Evolutionary conservation across 2,888 invertebrate genomes (phyloP).

Genomic region (Rotaria sp.): DNA sequence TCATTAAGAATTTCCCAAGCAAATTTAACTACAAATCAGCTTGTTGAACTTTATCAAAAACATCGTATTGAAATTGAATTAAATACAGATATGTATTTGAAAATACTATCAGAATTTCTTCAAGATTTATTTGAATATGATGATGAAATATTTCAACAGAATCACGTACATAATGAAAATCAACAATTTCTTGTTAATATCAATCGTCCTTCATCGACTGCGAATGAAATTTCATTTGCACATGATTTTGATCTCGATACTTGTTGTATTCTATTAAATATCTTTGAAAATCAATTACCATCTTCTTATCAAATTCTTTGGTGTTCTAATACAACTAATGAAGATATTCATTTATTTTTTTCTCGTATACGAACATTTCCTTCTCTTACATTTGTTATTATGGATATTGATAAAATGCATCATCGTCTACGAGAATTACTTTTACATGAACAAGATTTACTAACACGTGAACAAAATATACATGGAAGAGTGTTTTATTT

Average conservation of each 20-base stretch:
- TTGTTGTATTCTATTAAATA: background rate
- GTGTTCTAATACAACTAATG: background rate
- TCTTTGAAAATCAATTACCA: background rate
- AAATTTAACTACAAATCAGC: background rate
- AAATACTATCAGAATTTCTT: background rate
- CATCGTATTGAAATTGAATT: background rate
- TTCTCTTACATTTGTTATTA: background rate
- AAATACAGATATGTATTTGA: background rate
- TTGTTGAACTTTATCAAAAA: background rate
- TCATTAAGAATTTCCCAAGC: background rate
- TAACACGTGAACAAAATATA: background rate
- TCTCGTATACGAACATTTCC: conserved; percentile 8
- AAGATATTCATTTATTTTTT: background rate
- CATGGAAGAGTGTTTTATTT: background rate
- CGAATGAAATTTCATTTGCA: background rate
- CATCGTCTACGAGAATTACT: background rate
- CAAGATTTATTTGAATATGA: background rate
- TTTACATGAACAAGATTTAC: background rate
- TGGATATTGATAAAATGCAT: conserved; percentile 27
- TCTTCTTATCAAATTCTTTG: background rate
- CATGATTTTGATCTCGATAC: background rate
- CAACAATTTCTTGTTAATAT: background rate
- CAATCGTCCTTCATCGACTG: background rate
- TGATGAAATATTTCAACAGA: background rate
- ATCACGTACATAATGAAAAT: background rate